Base-by-base conservation (phyloP, 2,113 vertebrate species). In the Chaetorhynchus papuensis region DNA sequence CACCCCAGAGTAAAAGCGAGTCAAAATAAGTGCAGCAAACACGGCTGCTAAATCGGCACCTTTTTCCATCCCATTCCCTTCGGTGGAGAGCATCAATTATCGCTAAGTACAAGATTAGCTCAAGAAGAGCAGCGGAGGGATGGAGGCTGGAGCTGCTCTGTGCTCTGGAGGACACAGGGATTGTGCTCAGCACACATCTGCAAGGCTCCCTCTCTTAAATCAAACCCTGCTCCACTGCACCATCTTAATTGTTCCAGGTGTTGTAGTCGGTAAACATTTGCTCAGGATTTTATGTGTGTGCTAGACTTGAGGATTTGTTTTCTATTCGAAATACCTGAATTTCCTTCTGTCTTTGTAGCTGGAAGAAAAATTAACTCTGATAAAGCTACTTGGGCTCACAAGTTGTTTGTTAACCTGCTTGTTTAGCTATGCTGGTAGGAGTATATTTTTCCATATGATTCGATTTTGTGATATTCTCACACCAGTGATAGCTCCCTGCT, bases 221-320 rank as follows among this genome's bases (percentile, higher is more conserved):
- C 96, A 92, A 89, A 8, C 19, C 63, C 89, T 91, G 56, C 57
- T 95, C 92, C 72, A 41, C 56, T 49, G 77, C 93, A 72, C 56
- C 24, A 30, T 37, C 89, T 92, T 97, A 97, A 97, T 97, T 87
- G 93, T 92, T 95, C 94, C 97, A 98, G 97, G 96, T 98, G 96
- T 92, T 97, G 80, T 5, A 84, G 59, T 97, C 87, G 39, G 78
- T 93, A 95, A 97, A 94, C 81, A 93, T 94, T 90, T 96, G 79
- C 65, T 93, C 79, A 84, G 60, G 65, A 13, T 92, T 96, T 96
- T 96, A 96, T 96, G 88, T 52, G 44, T 57, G 90, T 64, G 5
- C 72, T 90, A 6, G n/a, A 39, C 56, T 69, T n/a, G 53, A 96
- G 95, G 88, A 84, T 93, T 94, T 96, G 93, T 95, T 92, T 95